phyloP scores from a whole-genome alignment of 2,797 vertebrate species.

The Sebastes diploproa region DNA sequence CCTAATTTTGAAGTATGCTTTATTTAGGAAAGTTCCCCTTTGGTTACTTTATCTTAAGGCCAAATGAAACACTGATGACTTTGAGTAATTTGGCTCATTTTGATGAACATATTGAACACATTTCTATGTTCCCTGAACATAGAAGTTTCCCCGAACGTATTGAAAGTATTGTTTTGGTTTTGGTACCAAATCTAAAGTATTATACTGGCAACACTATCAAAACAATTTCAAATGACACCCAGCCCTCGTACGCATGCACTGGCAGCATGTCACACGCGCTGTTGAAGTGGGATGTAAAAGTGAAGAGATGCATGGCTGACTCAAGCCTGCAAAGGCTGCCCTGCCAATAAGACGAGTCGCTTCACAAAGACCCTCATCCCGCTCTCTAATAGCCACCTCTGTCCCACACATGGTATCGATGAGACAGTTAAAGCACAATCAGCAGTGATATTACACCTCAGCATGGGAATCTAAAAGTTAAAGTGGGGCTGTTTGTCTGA shows the following conservation, averaged over 20 bases:
- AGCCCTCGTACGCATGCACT: background rate
- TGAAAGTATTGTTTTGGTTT: background rate
- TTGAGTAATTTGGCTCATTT: background rate
- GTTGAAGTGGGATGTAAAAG: conserved; percentile 12
- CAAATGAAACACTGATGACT: background rate
- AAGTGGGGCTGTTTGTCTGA: conserved; percentile 72
- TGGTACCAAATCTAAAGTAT: background rate
- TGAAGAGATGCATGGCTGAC: conserved; percentile 28
- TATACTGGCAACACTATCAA: background rate
- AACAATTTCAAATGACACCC: background rate
- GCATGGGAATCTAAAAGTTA: conserved; percentile 72
- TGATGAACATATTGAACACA: background rate
- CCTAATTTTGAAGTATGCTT: background rate
- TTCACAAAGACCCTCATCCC: conserved; percentile 34
- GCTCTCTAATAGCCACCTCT: conserved; percentile 22
- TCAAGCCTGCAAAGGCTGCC: conserved; percentile 13
- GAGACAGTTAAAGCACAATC: conserved; percentile 76
- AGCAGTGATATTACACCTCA: conserved; percentile 70
- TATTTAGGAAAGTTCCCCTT: background rate
- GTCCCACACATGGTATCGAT: conserved; percentile 58
- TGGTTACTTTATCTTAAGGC: background rate
- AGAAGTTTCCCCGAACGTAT: background rate
- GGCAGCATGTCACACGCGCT: background rate
- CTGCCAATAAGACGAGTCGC: conserved; percentile 45
- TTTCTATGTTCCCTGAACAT: background rate